Percentiles rank a stretch among this genome's conserved stretches.
These are phyloP conservation scores for Pleuronectes platessa DNA, from an alignment of 2,113 vertebrate species.

Conservation along the genomic window DNA sequence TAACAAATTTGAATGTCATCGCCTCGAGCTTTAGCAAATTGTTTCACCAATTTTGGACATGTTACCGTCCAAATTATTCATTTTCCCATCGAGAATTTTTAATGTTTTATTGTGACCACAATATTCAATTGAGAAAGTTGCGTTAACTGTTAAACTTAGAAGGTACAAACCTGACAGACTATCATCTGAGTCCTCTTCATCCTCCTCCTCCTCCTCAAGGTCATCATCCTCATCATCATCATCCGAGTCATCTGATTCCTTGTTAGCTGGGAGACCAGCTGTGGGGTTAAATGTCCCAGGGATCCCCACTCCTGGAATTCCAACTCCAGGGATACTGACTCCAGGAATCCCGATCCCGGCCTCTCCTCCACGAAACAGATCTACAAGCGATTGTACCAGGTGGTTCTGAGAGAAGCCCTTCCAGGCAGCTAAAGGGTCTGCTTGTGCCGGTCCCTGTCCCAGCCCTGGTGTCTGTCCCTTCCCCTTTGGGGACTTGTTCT, in stretches of 20 bases:
- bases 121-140: neutral
- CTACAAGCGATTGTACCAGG: slow-evolving; percentile 88
- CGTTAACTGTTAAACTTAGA: neutral
- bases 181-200: slow-evolving; percentile 94
- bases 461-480: slow-evolving; percentile 66
- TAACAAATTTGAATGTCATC: no score
- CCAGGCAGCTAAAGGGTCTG: slow-evolving; percentile 77
- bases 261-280: slow-evolving; percentile 89
- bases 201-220: slow-evolving; percentile 88
- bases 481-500: slow-evolving; percentile 88
- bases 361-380: slow-evolving; percentile 92
- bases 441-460: slow-evolving; percentile 57
- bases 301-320: slow-evolving; percentile 75
- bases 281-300: slow-evolving; percentile 75
- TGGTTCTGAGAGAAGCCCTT: slow-evolving; percentile 89
- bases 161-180: slow-evolving; percentile 91
- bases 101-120: neutral
- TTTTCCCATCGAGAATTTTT: no score
- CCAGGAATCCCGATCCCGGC: slow-evolving; percentile 82
- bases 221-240: slow-evolving; percentile 95
- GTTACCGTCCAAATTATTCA: no score
- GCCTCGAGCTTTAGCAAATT: no score
- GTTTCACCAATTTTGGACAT: no score
- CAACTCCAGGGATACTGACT: slow-evolving; percentile 75
- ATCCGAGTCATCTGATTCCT: slow-evolving; percentile 97